A percentile compares a stretch with the other conserved stretches of the same genome.
Evolutionary conservation across 2,888 invertebrate species (phyloP).

Genomic region (Athalia rosae): DNA sequence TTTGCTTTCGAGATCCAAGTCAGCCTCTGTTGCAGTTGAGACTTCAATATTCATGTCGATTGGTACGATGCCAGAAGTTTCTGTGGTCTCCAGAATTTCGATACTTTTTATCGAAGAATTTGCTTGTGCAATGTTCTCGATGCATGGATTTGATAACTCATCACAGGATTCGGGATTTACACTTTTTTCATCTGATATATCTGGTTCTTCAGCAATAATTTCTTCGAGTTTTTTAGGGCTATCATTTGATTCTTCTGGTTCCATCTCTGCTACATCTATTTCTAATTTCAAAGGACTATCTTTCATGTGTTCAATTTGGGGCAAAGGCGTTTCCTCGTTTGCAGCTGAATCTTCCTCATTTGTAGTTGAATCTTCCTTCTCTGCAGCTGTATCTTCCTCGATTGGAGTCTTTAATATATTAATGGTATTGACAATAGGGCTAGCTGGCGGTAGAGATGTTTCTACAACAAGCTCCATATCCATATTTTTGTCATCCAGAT

Average conservation of each 20-base stretch:
- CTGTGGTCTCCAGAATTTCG: neutral
- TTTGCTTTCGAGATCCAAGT: neutral
- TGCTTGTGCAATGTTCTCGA: neutral
- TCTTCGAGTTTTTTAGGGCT: neutral
- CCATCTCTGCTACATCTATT: neutral
- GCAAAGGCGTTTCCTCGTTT: neutral
- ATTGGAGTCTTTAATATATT: neutral
- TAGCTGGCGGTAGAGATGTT: neutral
- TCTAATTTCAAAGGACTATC: neutral
- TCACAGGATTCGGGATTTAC: slow-evolving; percentile 31
- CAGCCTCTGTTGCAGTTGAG: neutral
- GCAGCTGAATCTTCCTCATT: neutral
- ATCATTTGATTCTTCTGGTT: neutral
- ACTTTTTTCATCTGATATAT: neutral
- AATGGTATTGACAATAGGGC: neutral
- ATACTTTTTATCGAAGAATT: neutral
- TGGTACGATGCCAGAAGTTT: neutral
- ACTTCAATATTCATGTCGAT: neutral
- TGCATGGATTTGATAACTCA: neutral
- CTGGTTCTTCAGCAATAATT: neutral
- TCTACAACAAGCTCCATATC: neutral
- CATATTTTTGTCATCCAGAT: neutral
- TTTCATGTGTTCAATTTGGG: slow-evolving; percentile 4
- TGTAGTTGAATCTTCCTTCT: neutral
- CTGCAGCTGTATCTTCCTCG: neutral